Percentiles rank a stretch among this genome's conserved stretches.
Conservation (phyloP, 2,797 vertebrate species). For the Pachyuromys duprasi region DNA sequence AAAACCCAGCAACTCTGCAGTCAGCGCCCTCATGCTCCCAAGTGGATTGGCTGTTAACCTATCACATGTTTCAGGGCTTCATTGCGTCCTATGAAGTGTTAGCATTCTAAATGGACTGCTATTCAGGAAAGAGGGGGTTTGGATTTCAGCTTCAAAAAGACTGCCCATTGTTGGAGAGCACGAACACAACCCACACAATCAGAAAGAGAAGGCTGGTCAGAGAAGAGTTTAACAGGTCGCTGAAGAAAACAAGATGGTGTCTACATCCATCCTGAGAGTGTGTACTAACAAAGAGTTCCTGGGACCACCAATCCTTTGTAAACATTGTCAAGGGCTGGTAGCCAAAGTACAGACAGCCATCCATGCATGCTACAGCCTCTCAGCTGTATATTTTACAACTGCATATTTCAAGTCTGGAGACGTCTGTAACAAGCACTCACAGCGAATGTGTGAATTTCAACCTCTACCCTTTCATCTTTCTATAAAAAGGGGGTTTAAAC, state of each 20-base stretch:
- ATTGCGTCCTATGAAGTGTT: neutral
- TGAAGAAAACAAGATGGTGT: neutral
- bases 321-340: neutral
- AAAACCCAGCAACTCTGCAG: neutral
- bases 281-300: neutral
- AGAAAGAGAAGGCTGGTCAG: neutral
- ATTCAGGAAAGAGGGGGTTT: neutral
- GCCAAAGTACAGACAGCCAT: neutral
- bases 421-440: constrained; percentile 53
- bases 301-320: neutral
- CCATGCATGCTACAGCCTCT: neutral
- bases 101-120: neutral
- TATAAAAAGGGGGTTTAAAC: constrained; percentile 66
- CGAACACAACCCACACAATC: neutral
- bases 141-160: neutral
- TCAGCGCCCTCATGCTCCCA: neutral
- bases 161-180: constrained; percentile 6
- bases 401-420: constrained; percentile 43
- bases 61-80: neutral
- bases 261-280: neutral
- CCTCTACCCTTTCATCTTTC: constrained; percentile 28
- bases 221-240: neutral
- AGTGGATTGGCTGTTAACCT: neutral
- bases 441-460: constrained; percentile 57
- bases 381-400: constrained; percentile 15